Evolutionary conservation across 2,888 invertebrate species (phyloP), one percentile per base, ranked within the genome.

Genomic region (Malacosoma neustria): DNA sequence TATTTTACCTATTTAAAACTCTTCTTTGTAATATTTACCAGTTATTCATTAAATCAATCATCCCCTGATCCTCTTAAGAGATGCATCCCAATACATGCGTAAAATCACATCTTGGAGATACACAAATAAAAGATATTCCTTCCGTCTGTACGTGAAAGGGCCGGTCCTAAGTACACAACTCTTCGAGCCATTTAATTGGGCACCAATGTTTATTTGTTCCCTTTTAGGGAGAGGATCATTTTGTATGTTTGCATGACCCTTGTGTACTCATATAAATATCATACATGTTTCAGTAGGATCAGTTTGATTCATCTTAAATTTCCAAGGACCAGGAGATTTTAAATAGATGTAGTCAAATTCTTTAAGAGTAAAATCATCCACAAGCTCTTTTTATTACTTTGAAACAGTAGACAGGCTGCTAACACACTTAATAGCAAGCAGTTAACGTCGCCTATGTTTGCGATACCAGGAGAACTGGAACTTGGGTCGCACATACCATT

Each of bases 151-250:
- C 37, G 48, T 49, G 47, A 42, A 42, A 44, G 45, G 42, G 32
- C 33, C 42, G 51, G 61, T 75, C 77, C 77, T 79, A 69, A 61
- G 51, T 62, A 75, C 61, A 79, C 79, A 76, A 53, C 57, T 54
- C 46, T 52, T 54, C 51, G 56, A 57, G 55, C 66, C 70, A 73
- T 76, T 75, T 77, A 79, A 77, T 79, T 77, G 75, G 75, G 72
- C 61, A 54, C 60, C 55, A 57, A 59, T 62, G 66, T 73, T 63
- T 74, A 64, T 70, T 63, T 69, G 68, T 61, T 49, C 57, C 48
- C 49, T 46, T 52, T 22, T 22, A 22, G 22, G 22, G 22, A 22
- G 6, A 22, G 22, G 46, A 46, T 40, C 42, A 45, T 42, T 36
- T 37, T 37, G 38, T 33, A 14, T 44, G 43, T 48, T 49, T 48